Conservation (phyloP, 2,888 invertebrate genomes). For the Drosophila engyochracea region DNA sequence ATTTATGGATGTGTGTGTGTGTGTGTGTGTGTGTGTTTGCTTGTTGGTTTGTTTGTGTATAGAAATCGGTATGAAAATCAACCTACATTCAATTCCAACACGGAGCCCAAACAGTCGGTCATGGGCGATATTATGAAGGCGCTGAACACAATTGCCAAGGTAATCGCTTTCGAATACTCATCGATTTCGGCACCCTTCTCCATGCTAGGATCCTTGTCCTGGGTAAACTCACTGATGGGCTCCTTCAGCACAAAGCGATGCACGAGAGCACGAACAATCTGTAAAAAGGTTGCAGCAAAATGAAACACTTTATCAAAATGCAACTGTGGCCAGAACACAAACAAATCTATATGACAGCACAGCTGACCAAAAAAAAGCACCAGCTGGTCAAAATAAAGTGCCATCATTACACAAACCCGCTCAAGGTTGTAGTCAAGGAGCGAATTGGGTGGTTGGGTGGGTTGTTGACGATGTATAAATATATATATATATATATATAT, state of each 20-base stretch:
- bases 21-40: neutral
- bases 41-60: neutral
- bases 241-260: conserved; percentile 84
- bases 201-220: conserved; percentile 84
- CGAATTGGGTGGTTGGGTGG: neutral
- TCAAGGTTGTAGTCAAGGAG: conserved; percentile 21
- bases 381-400: conserved; percentile 47
- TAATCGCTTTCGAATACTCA: conserved; percentile 84
- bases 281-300: conserved; percentile 26
- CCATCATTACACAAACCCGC: conserved; percentile 32
- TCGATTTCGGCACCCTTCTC: conserved; percentile 85
- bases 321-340: conserved; percentile 36
- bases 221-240: conserved; percentile 84
- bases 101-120: conserved; percentile 93
- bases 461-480: neutral
- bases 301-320: conserved; percentile 18
- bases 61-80: conserved; percentile 23
- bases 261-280: conserved; percentile 85
- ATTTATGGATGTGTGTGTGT: neutral
- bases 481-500: neutral
- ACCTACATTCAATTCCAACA: conserved; percentile 92
- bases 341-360: conserved; percentile 24
- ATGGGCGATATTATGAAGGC: conserved; percentile 92
- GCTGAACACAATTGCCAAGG: conserved; percentile 88
- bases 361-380: conserved; percentile 14